These are phyloP conservation scores for Chrysomela aeneicollis DNA, from an alignment of 2,888 invertebrate genomes.

Conservation along the genomic window DNA sequence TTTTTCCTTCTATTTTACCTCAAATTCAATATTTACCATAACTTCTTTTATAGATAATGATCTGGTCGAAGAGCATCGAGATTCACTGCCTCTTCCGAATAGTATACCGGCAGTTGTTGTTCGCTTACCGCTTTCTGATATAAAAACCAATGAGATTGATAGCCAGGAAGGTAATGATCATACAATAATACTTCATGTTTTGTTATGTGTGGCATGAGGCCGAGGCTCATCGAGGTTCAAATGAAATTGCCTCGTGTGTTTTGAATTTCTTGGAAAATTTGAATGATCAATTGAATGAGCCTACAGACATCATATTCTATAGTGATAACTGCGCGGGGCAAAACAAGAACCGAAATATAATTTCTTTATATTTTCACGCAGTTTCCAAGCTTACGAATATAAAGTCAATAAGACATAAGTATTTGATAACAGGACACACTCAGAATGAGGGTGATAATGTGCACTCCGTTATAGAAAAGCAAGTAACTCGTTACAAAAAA, in stretches of 20 bases:
- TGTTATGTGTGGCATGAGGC: constrained; percentile 8
- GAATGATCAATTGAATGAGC: constrained; percentile 6
- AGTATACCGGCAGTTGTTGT: too few species aligned
- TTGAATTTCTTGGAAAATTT: constrained; percentile 19
- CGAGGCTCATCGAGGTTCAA: constrained; percentile 16
- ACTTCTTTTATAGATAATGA: too few species aligned
- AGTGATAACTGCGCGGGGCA: constrained; percentile 17
- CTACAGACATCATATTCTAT: constrained; percentile 16
- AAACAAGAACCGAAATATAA: constrained; percentile 18
- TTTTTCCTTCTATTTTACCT: too few species aligned
- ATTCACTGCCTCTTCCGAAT: too few species aligned
- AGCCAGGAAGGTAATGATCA: too few species aligned
- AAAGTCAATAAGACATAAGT: constrained; percentile 14
- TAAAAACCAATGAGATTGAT: too few species aligned
- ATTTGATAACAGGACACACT: constrained; percentile 15
- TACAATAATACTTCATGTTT: background rate
- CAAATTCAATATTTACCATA: too few species aligned
- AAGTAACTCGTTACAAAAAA: constrained; percentile 9
- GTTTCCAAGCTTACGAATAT: constrained; percentile 13
- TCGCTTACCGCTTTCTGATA: too few species aligned
- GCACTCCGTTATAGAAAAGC: constrained; percentile 17
- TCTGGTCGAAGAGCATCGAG: too few species aligned
- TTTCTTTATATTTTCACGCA: constrained; percentile 4
- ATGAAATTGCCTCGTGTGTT: constrained; percentile 18
- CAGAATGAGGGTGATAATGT: constrained; percentile 15